Percentiles rank a stretch among this genome's conserved stretches.
Conservation (phyloP, 53 echinoderm and acorn worm genomes). For the Antedon mediterranea region DNA sequence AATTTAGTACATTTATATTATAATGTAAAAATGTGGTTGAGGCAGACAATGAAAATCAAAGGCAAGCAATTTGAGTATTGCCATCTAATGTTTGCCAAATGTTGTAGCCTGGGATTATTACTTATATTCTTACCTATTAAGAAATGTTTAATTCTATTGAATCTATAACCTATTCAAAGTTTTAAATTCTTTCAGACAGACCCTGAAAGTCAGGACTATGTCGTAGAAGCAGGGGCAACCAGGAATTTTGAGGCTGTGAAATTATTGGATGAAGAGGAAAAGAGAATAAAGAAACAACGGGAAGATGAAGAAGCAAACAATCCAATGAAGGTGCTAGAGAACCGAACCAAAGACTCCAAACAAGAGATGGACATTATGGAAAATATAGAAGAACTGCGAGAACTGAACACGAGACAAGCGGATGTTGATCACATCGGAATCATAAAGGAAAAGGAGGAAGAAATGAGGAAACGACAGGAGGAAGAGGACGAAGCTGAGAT, state of each 20-base stretch:
- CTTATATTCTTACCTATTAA: too few relatives aligned
- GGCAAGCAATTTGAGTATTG: too few relatives aligned
- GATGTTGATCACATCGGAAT: constrained; percentile 73
- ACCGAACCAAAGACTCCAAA: constrained; percentile 89
- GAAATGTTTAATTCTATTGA: too few relatives aligned
- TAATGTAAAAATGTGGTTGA: too few relatives aligned
- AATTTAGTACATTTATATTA: background rate
- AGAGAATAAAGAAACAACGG: constrained; percentile 39
- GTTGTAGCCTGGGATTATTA: too few relatives aligned
- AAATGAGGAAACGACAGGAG: constrained; percentile 36
- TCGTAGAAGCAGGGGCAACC: constrained; percentile 74
- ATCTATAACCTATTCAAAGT: too few relatives aligned
- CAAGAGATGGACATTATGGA: constrained; percentile 95
- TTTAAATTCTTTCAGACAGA: constrained; percentile 48
- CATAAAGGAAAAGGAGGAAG: constrained; percentile 40
- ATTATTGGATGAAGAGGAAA: constrained; percentile 51
- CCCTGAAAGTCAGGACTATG: constrained; percentile 74
- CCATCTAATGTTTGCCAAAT: too few relatives aligned
- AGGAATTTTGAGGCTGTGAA: constrained; percentile 90
- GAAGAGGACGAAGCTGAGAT: constrained; percentile 80
- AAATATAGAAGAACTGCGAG: constrained; percentile 79
- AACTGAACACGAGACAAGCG: constrained; percentile 53
- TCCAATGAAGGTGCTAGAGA: constrained; percentile 96
- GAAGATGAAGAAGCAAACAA: constrained; percentile 87
- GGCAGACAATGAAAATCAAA: too few relatives aligned